Evolutionary conservation across 2,797 vertebrate genomes (phyloP), one percentile per base, ranked within the genome.

Genomic region (Prunella strophiata): DNA sequence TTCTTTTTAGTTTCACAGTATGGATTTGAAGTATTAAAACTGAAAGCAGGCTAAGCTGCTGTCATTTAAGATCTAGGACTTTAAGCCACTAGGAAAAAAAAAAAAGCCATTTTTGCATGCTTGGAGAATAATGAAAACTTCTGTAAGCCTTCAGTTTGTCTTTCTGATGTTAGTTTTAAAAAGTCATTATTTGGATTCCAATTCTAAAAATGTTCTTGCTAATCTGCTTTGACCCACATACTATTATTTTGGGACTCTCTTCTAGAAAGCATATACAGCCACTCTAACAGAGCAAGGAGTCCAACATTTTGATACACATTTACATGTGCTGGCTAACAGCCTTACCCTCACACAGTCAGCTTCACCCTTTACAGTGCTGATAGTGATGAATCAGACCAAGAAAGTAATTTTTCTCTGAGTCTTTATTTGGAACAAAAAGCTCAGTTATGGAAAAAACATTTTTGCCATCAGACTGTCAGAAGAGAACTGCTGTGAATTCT

Each of bases 11-110:
- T 70, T 94, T 85, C 76, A 88, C 43, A 43, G 59, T 76, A 86
- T 32, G 83, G 75, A 88, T 93, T 93, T 85, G 51, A 88, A 92
- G 91, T 67, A 95, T 96, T 93, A 93, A 84, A 94, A 84, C 43
- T 51, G 62, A 92, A 96, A 95, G 76, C 89, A 94, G 88, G 70
- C 76, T 96, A 97, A 96, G 94, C 94, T 88, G 82, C 94, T 97
- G 96, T 90, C 87, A 96, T 88, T 94, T 95, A 89, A 86, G 91
- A 95, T 91, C 81, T 74, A 86, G 81, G 67, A 66, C 73, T 91
- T 91, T 81, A 94, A 95, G 66, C 66, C 76, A 86, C 32, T 38
- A 68, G 55, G 1, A 45, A 81, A 59, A 55, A 48, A 36, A 34
- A 90, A 72, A 47, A 21, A 32, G 12, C 4, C 36, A 70, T 84